Base-by-base conservation (phyloP, 2,113 vertebrate genomes). In the Pedionomus torquatus region DNA sequence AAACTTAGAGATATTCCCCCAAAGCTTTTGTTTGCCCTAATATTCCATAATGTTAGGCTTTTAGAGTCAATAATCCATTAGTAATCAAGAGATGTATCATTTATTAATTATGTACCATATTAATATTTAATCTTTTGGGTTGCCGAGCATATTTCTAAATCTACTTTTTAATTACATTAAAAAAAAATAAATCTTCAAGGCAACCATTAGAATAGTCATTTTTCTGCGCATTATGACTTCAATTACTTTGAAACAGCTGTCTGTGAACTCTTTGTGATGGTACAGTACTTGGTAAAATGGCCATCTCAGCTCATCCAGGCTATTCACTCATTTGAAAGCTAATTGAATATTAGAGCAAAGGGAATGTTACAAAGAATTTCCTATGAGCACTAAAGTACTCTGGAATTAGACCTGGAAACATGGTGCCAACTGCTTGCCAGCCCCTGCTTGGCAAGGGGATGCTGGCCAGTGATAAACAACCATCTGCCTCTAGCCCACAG, bases 41-140 rank as follows among this genome's bases (percentile, higher is more conserved):
- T 98, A 98, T 99, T 98, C 98, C 98, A 98, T 98, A 98, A 98
- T 97, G 98, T 98, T 97, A 95, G 97, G 98, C 98, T 98, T 98
- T 98, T 97, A 98, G 98, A 99, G 98, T 98, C 98, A 98, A 98
- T 99, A 98, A 98, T 96, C 98, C 99, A 99, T 99, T 99, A 99
- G 98, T 99, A 99, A 99, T 99, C 98, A 98, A 98, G 98, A 97
- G 97, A 98, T 98, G 98, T 98, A 99, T 99, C 98, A 99, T 99
- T 99, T 98, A 99, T 99, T 99, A 99, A 99, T 99, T 99, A 99
- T 97, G 97, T 97, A 98, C 97, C 94, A 60, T 98, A 99, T 99
- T 98, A 99, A 99, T 99, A 98, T 99, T 99, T 99, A 98, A 99
- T 98, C 97, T 97, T 98, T 98, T 92, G 88, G 98, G 97, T 98